Evolutionary conservation across 2,888 invertebrate species (phyloP).

Genomic region (Agrenia bidenticulata): DNA sequence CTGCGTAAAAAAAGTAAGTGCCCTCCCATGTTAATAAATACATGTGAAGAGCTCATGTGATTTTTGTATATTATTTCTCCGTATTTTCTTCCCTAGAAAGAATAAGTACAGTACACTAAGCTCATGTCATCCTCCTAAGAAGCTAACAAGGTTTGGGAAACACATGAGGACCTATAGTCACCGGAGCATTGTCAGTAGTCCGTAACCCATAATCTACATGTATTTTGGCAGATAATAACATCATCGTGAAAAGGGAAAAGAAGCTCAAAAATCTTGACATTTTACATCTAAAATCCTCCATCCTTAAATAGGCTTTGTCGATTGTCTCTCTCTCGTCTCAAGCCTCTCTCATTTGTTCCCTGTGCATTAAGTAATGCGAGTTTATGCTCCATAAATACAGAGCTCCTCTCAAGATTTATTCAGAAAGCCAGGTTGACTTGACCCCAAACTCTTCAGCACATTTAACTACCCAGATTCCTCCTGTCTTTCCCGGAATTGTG

Average conservation of each 20-base stretch:
- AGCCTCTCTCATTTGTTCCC: no score
- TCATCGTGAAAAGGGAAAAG: neutral
- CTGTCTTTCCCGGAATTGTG: neutral
- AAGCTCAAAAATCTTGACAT: neutral
- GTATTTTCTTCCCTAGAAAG: neutral
- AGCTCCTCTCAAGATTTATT: conserved; percentile 3
- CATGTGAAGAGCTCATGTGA: neutral
- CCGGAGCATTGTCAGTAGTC: conserved; percentile 5
- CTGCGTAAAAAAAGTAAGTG: conserved; percentile 1
- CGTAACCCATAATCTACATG: conserved; percentile 5
- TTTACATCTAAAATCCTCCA: neutral
- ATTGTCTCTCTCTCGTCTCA: no score
- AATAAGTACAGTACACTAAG: no score
- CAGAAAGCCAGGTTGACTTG: conserved; percentile 8
- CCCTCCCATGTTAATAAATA: neutral
- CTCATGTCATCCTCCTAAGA: neutral
- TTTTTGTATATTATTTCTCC: neutral
- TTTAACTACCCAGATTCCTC: conserved; percentile 7
- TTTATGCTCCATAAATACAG: conserved; percentile 10
- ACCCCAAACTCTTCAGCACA: conserved; percentile 15
- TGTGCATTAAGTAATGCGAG: neutral
- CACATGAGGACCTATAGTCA: neutral
- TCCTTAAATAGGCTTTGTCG: no score
- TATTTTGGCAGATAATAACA: neutral
- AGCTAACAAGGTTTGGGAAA: neutral